Evolutionary conservation across 2,113 vertebrate genomes (phyloP), one percentile per base, ranked within the genome.

Genomic region (Eupsittula cactorum): DNA sequence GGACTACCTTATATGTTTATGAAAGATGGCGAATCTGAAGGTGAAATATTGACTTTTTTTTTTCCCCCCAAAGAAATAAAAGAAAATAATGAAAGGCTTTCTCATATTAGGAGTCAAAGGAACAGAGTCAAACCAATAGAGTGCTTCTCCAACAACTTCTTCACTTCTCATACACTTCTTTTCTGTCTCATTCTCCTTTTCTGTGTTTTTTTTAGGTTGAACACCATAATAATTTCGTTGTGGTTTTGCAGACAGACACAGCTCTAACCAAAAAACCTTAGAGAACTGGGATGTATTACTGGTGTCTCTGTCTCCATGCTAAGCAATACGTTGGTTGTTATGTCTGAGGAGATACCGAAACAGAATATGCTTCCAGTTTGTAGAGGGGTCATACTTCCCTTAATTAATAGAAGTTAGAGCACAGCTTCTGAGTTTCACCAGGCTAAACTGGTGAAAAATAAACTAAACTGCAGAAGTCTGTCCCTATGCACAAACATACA

Each of bases 391-490:
- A 52, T 16, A 9, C 7, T 53, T 64, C 9, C 41, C 24, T 46
- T 62, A 57, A 76, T 65, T 76, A 13, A 28, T n/a, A 44, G 31
- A 49, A 39, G 2, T 46, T 37, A 47, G 10, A 46, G 13, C 6
- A 65, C 23, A 86, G 16, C 28, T 83, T 63, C 19, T 49, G 31
- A 49, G 9, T 65, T 79, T 71, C 20, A 21, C 15, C 13, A 49
- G 16, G 13, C 55, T n/a, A 33, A 57, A 57, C 19, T 57, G 55
- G 13, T 57, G 55, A 57, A 57, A 57, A 33, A 57, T 57, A 23
- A 53, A 46, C 11, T 57, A 39, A 64, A 33, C 6, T 37, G 10
- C 1, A 0, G 7, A 55, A 41, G 6, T 71, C 25, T 13, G 21
- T 83, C 24, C 2, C 9, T 42, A 7, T 11, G 5, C 23, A 53